Conservation (phyloP, 2,113 vertebrate genomes). For the Callipepla squamata region DNA sequence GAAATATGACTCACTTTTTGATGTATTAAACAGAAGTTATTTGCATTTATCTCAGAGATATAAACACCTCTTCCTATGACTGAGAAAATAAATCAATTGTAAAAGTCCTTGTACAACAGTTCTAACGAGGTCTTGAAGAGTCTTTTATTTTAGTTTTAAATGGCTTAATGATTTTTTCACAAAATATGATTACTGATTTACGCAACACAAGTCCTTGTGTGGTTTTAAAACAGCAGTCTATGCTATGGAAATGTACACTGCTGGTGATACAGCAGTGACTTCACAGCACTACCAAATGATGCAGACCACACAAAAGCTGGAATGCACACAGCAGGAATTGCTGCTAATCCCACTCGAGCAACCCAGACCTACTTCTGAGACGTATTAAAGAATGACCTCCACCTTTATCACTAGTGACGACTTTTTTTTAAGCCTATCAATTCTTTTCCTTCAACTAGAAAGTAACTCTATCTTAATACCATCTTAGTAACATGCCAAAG, state of each 20-base stretch:
- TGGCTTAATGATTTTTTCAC: background rate
- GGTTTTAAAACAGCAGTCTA: background rate
- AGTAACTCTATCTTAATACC: background rate
- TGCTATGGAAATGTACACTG: background rate
- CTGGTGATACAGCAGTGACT: background rate
- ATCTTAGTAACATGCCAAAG: background rate
- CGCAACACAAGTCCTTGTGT: background rate
- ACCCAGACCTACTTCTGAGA: background rate
- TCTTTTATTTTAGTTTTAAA: background rate
- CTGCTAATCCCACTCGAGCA: background rate
- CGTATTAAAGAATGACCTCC: background rate
- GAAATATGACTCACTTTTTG: background rate
- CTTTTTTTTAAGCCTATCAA: background rate
- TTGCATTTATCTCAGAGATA: background rate
- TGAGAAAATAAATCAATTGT: background rate
- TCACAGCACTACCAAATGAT: background rate
- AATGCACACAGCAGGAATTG: accelerated
- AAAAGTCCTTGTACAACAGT: background rate
- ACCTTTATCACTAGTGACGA: background rate
- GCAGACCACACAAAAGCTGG: accelerated
- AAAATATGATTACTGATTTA: background rate
- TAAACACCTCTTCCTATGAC: background rate
- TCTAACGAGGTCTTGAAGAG: background rate
- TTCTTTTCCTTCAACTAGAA: background rate
- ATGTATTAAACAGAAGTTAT: background rate